Base-by-base conservation (phyloP, 1,140 invertebrate species). In the Lithobius niger region DNA sequence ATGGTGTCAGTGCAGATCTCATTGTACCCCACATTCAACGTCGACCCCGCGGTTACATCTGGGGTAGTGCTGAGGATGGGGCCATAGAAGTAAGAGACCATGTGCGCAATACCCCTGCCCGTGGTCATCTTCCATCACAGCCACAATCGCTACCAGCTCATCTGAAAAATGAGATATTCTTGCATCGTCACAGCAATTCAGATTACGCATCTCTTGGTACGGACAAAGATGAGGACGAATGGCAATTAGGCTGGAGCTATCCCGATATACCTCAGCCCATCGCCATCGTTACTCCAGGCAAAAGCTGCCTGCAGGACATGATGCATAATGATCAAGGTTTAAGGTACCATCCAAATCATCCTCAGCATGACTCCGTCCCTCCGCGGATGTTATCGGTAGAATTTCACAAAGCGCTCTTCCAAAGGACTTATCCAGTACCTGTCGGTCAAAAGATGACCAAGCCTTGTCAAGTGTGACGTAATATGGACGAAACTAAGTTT, bases 21-120 rank as follows among this genome's bases (percentile, higher is more conserved):
- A 54, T 54, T 24, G 40, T 54, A 3, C 53, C 53, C 16, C 16
- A 49, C 21, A 44, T 54, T 13, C 44, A 54, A 54, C 42, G n/a
- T 4, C 36, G 43, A 45, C 15, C 28, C 13, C 13, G 6, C 3
- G 3, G 2, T 6, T 54, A 54, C 24, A 27, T 54, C 28, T 54
- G 53, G 53, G 22, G 44, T 22, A 19, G 15, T 22, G 19, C 13
- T 6, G 44, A 47, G 22, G 10, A 47, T 21, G 22, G 19, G 13
- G 22, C 13, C 13, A 19, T 10, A 15, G 22, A 15, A 15, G 22
- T 47, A 18, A 6, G 22, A 19, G 4, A 18, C 6, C 44, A 47
- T 6, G 13, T 15, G 22, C 13, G 22, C 13, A 47, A 47, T 19
- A 4, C 44, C 19, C 15, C 44, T 22, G 22, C 15, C 15, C 19